These are phyloP conservation scores for Drosophila mimetica DNA, from an alignment of 2,888 invertebrate species.

Conservation along the genomic window DNA sequence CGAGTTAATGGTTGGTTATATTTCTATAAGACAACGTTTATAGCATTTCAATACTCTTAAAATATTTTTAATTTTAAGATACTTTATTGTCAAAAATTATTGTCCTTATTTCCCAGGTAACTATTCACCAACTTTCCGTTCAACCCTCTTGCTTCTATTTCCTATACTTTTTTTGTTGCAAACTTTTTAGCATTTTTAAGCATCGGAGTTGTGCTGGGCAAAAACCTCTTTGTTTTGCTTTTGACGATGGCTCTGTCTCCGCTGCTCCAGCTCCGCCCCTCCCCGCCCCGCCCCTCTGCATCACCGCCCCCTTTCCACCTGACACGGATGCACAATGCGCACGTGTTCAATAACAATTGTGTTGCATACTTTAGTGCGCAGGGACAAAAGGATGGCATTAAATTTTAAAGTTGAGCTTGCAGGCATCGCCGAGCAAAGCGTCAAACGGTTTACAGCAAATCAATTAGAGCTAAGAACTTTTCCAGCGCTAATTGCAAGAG, in stretches of 20 bases:
- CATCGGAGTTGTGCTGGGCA: constrained; percentile 35
- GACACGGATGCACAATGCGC: constrained; percentile 39
- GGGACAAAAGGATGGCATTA: constrained; percentile 53
- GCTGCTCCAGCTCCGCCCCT: background rate
- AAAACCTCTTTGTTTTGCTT: constrained; percentile 72
- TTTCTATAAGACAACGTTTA: no score
- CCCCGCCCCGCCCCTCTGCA: background rate
- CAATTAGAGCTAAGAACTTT: constrained; percentile 73
- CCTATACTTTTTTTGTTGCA: constrained; percentile 27
- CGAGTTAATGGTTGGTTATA: no score
- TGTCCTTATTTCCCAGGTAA: no score
- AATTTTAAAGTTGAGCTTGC: constrained; percentile 59
- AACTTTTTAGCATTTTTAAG: constrained; percentile 54
- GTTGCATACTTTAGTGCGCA: constrained; percentile 69
- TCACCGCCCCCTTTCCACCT: constrained; percentile 1
- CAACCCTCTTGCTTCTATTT: constrained; percentile 29
- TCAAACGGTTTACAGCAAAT: constrained; percentile 75
- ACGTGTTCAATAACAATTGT: constrained; percentile 76
- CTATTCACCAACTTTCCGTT: background rate
- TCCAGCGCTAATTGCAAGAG: constrained; percentile 69
- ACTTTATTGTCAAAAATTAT: no score
- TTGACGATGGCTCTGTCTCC: constrained; percentile 60
- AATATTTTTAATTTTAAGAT: no score
- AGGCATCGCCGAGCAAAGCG: constrained; percentile 44
- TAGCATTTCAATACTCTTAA: no score